Conservation (phyloP, 2,888 invertebrate genomes). For the Cheilosia urbana region DNA sequence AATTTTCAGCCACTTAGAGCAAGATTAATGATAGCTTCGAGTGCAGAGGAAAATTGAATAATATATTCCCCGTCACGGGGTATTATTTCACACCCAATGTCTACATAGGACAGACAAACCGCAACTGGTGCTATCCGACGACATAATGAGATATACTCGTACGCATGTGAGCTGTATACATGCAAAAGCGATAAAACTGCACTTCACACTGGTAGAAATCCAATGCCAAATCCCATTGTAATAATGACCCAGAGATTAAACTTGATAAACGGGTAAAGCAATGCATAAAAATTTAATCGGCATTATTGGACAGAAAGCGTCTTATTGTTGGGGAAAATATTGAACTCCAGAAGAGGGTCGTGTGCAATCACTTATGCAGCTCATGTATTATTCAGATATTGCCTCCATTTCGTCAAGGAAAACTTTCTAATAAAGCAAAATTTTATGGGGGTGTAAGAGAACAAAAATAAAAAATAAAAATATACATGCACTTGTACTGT, state of each 20-base stretch:
- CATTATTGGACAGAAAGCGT: not conserved
- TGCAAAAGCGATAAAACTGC: not conserved
- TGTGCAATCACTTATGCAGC: not conserved
- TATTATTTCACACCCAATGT: conserved; percentile 18
- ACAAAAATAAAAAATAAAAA: not conserved
- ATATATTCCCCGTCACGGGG: conserved; percentile 38
- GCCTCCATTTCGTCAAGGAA: not conserved
- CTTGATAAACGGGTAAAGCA: not conserved
- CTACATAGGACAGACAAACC: not conserved
- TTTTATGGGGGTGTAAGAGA: not conserved
- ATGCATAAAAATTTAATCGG: not conserved
- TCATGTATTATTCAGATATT: conserved; percentile 35
- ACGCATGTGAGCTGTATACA: not conserved
- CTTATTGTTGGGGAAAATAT: not conserved
- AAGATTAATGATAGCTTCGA: conserved; percentile 37
- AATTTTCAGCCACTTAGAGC: conserved; percentile 31
- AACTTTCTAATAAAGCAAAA: not conserved
- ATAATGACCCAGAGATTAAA: conserved; percentile 13
- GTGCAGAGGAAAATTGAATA: conserved; percentile 39
- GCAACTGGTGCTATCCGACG: conserved; percentile 20
- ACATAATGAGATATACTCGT: not conserved
- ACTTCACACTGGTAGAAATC: not conserved
- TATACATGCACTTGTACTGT: not conserved
- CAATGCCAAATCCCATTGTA: not conserved
- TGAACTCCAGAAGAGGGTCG: not conserved